Conservation (phyloP, 2,888 invertebrate genomes). For the Drosophila meridionalis region DNA sequence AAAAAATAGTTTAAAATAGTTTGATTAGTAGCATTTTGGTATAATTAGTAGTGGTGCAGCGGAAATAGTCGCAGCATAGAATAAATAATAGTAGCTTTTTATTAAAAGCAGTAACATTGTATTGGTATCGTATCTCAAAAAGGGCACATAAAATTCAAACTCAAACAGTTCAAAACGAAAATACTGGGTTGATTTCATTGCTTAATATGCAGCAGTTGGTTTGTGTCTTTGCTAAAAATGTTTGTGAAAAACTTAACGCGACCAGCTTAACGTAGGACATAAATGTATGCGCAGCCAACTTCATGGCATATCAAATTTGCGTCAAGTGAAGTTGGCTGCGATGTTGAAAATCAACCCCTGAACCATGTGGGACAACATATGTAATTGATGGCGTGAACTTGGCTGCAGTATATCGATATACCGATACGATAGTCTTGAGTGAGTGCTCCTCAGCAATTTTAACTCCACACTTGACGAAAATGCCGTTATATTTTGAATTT, state of each 20-base stretch:
- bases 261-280: background rate
- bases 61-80: too few relatives aligned
- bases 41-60: too few relatives aligned
- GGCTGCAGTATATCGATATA: background rate
- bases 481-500: background rate
- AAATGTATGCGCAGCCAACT: background rate
- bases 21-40: too few relatives aligned
- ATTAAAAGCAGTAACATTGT: background rate
- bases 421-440: background rate
- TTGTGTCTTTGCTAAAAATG: slow-evolving; percentile 4
- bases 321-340: slow-evolving; percentile 9
- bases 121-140: background rate
- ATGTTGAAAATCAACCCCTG: background rate
- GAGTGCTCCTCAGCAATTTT: background rate
- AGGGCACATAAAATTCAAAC: background rate
- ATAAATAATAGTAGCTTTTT: too few relatives aligned
- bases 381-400: background rate
- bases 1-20: too few relatives aligned
- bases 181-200: slow-evolving; percentile 2
- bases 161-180: background rate
- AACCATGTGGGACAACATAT: background rate
- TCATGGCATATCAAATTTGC: background rate
- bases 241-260: background rate
- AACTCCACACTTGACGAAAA: background rate
- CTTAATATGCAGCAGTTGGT: background rate